Evolutionary conservation across 2,888 invertebrate genomes (phyloP).

Genomic region (Balanococcus diminutus): DNA sequence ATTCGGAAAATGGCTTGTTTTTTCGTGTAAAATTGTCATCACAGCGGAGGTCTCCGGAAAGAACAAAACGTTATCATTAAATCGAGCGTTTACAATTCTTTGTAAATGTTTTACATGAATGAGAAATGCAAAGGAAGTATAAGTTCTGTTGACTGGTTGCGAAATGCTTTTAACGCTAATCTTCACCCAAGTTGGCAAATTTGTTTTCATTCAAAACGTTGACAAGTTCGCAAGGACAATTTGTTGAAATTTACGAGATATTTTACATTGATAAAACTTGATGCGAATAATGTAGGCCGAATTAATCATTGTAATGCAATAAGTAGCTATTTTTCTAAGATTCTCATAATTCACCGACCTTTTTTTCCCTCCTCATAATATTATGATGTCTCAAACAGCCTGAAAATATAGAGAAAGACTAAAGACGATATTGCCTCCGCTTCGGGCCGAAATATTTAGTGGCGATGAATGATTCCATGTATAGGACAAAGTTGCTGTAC

Average conservation of each 20-base stretch:
- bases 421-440: background rate
- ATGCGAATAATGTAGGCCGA: background rate
- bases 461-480: background rate
- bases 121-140: background rate
- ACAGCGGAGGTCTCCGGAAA: background rate
- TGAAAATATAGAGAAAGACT: background rate
- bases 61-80: slow-evolving; percentile 1
- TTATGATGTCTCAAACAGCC: background rate
- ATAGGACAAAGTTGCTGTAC: background rate
- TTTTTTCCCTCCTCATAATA: background rate
- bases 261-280: slow-evolving; percentile 11
- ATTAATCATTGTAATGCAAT: slow-evolving; percentile 20
- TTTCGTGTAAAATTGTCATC: no score
- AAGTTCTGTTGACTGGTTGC: background rate
- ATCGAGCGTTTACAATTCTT: slow-evolving; percentile 20
- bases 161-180: slow-evolving; percentile 5
- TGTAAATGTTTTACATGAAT: slow-evolving; percentile 14
- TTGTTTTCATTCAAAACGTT: slow-evolving; percentile 23
- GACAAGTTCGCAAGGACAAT: slow-evolving; percentile 22
- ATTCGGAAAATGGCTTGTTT: no score
- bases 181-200: slow-evolving; percentile 9
- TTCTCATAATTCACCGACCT: background rate
- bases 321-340: background rate
- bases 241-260: slow-evolving; percentile 24
- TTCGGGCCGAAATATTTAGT: background rate